Evolutionary conservation across 2,797 vertebrate species (phyloP), one percentile per base, ranked within the genome.

Genomic region (Silurus aristotelis): DNA sequence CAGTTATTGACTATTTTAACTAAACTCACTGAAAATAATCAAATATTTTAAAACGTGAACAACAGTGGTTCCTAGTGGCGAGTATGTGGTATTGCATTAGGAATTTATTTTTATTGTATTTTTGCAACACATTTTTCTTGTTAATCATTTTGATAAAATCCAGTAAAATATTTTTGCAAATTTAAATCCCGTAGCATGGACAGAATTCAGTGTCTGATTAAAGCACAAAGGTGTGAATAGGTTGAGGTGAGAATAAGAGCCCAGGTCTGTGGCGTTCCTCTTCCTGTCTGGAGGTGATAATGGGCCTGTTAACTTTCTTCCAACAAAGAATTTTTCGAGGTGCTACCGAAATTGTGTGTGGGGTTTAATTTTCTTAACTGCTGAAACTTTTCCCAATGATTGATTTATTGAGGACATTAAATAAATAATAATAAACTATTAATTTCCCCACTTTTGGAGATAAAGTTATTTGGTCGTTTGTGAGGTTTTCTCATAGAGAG

Each of bases 261-360:
- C 20, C 3, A n/a, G 61, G 22, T 7, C 48, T 58, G 71, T 15
- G 61, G 61, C 6, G 20, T 75, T 38, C 20, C 10, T 56, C n/a
- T 67, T 58, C 25, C 31, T 70, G 13, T 70, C 38, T 38, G 38
- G 43, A 78, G 80, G 56, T 83, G 80, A 63, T 71, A 60, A 86
- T 77, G n/a, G 55, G 38, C 22, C 64, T 48, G 10, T 78, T 55
- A 70, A 56, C 12, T 25, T 86, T 27, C 14, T 25, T 68, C 71
- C 6, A 25, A 14, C 22, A 83, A 22, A 48, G 22, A 60, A 27
- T 73, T 19, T 82, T 58, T 38, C 2, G n/a, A 7, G n/a, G 31
- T 43, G 55, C 5, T 5, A 70, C 19, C 70, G 68, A 83, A 72
- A 83, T 27, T 15, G 12, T 12, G 20, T 38, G 10, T 48, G 17